Evolutionary conservation across 2,797 vertebrate genomes (phyloP).

Genomic region (Neomorphus geoffroyi): DNA sequence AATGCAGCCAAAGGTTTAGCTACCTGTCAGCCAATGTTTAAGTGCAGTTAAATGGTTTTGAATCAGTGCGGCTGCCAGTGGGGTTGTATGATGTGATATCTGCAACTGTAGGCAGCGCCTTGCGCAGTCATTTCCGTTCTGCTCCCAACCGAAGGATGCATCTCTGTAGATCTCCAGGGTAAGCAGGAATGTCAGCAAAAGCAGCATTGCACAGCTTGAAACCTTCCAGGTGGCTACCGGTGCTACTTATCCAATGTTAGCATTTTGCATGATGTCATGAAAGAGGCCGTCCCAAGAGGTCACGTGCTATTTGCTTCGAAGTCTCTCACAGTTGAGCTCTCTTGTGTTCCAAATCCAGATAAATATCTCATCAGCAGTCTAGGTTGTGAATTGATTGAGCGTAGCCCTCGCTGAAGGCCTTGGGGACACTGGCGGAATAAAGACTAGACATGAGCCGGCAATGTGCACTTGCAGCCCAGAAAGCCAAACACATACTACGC

Average conservation of each 20-base stretch:
- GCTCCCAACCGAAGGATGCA: neutral
- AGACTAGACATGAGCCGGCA: neutral
- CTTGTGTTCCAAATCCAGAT: neutral
- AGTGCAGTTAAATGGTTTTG: neutral
- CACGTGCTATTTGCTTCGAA: neutral
- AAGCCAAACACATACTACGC: rapidly evolving
- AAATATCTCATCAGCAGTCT: neutral
- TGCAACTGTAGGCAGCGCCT: neutral
- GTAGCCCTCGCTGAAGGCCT: neutral
- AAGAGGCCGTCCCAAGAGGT: neutral
- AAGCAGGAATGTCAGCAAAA: neutral
- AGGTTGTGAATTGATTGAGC: neutral
- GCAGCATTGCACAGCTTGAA: neutral
- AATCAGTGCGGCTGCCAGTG: neutral
- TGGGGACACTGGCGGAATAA: neutral
- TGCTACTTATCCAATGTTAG: rapidly evolving
- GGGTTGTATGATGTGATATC: neutral
- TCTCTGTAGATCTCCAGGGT: neutral
- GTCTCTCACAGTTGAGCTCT: neutral
- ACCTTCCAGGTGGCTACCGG: neutral
- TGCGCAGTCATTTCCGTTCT: neutral
- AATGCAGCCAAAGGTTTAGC: neutral
- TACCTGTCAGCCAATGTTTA: neutral
- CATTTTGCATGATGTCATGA: neutral
- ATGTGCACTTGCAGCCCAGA: neutral